Base-by-base conservation (phyloP, 2,888 invertebrate species). In the Latheticus oryzae region DNA sequence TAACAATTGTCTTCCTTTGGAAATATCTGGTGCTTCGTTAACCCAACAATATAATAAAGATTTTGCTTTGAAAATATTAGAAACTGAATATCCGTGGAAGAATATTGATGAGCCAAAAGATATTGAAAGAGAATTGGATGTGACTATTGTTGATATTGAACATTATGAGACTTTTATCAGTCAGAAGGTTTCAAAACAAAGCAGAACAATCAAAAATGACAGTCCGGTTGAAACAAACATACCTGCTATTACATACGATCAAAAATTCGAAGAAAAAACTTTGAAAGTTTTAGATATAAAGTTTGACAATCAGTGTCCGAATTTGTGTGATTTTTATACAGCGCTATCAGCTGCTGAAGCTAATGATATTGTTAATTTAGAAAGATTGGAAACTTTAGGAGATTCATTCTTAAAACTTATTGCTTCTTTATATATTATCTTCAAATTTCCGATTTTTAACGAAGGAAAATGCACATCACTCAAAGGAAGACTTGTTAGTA, bases 381-480 rank as follows among this genome's bases (percentile, higher is more conserved):
- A 97, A 73, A 80, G 94, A 1, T 79, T 89, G 7, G 95, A 96
- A 78, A 93, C 93, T 0, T 82, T 97, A 2, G 97, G 96, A 0
- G 96, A 97, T 76, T 89, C 94, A 0, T 91, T 91, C 76, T 80
- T 97, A 3, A 96, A 97, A 79, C 89, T 88, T 67, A 85, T 89
- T 1, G 82, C 86, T 1, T 89, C 90, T 0, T 76, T 92, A 1
- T 91, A 86, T 74, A 79, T 95, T 11, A 90, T 84, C 72, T 84
- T 87, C 64, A 81, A 82, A 52, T 93, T 87, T 74, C 85, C 88
- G 0, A 75, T 77, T 0, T 83, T 84, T 28, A 85, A 88, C 67
- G 95, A 96, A 78, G 95, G 95, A 0, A 84, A 85, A 61, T 81
- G 95, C 16, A 93, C 93, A 0, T 82, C 83, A 53, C 79, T 93